phyloP scores from a whole-genome alignment of 2,113 vertebrate species.

The Syrrhaptes paradoxus region DNA sequence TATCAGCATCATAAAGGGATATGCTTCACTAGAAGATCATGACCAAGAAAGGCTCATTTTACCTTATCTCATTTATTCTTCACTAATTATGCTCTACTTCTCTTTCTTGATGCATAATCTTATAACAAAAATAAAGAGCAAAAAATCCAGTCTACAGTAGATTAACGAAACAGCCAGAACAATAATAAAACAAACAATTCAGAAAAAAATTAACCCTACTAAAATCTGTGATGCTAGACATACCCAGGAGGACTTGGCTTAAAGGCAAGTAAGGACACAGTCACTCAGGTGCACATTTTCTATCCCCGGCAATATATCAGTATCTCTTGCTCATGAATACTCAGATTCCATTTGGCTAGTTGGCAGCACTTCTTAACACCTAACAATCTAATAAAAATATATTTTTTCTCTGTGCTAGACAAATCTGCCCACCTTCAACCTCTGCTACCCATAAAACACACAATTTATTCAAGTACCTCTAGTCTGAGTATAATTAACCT shows the following conservation, averaged over 20 bases:
- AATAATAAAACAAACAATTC: background rate
- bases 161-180: background rate
- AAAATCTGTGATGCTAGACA: background rate
- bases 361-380: constrained; percentile 41
- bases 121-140: background rate
- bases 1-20: background rate
- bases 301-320: background rate
- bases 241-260: background rate
- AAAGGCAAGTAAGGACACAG: background rate
- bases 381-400: constrained; percentile 30
- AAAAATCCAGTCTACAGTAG: background rate
- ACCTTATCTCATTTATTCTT: background rate
- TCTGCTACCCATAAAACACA: constrained; percentile 57
- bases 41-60: background rate
- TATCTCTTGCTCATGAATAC: background rate
- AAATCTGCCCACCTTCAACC: constrained; percentile 60
- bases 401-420: constrained; percentile 15
- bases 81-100: background rate
- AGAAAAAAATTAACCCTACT: background rate
- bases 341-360: constrained; percentile 20
- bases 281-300: background rate
- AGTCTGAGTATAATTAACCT: constrained; percentile 66
- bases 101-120: background rate
- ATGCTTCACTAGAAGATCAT: background rate
- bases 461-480: constrained; percentile 58